Base-by-base conservation (phyloP, 2,113 vertebrate species). In the Chaetura pelagica region DNA sequence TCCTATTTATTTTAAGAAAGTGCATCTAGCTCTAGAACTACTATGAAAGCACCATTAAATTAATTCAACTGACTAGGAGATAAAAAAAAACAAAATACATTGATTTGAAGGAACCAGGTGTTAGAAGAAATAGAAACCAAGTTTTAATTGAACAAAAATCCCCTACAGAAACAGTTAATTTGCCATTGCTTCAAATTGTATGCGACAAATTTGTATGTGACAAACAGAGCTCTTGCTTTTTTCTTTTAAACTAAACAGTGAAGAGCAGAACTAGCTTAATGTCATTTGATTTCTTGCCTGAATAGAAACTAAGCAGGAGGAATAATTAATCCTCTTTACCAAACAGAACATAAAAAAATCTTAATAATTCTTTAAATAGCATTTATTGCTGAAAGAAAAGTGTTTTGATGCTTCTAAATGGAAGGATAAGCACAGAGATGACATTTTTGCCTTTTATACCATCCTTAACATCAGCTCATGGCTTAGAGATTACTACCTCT, bases 241-340 rank as follows among this genome's bases (percentile, higher is more conserved):
- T 71, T 22, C 52, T 75, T 68, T 71, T 75, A 75, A 89, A 80
- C 1, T 27, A 66, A 89, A 94, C 21, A 66, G 62, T 20, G 38
- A 94, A 92, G 66, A 84, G 46, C 73, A 92, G 64, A 94, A 90
- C 80, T 84, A 68, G 63, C 52, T 89, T 92, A 79, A 85, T 76
- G 46, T 49, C 22, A 79, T 82, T 93, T 93, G 84, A 94, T 90
- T 90, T 96, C 87, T 87, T 91, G 74, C 44, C 52, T 74, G 44
- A 96, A 89, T 69, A 76, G 84, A 94, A 94, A 94, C 64, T 68
- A 86, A 95, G 69, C 23, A 81, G 67, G 67, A 93, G 88, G 91
- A 97, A 88, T 64, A 96, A 97, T 94, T 97, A 97, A 96, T 94
- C 76, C 87, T 86, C 89, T 96, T 94, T 92, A 83, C 87, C 66